These are phyloP conservation scores for Gobius niger DNA, from an alignment of 2,113 vertebrate genomes.

Conservation along the genomic window DNA sequence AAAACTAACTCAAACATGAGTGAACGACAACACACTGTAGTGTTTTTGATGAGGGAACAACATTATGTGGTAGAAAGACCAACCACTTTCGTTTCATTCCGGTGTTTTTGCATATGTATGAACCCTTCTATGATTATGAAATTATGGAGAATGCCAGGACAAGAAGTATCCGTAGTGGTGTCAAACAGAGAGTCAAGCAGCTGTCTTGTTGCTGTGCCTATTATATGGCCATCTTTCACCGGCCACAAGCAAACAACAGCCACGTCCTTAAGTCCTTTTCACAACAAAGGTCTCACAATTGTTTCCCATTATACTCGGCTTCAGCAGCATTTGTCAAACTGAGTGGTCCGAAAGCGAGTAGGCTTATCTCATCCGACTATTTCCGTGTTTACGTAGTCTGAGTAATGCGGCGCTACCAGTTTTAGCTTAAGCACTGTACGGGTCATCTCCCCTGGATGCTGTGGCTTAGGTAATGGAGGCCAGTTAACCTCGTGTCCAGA, in stretches of 20 bases:
- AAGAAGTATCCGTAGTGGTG: too few relatives aligned
- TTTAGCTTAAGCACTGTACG: constrained; percentile 38
- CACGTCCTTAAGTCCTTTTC: background rate
- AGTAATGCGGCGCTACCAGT: constrained; percentile 60
- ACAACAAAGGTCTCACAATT: background rate
- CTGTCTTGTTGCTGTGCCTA: too few relatives aligned
- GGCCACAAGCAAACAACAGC: background rate
- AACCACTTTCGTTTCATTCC: too few relatives aligned
- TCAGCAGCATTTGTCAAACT: background rate
- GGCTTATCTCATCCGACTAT: constrained; percentile 4
- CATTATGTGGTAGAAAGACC: too few relatives aligned
- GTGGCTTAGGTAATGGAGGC: constrained; percentile 43
- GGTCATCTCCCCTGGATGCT: constrained; percentile 51
- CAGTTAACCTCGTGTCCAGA: constrained; percentile 37
- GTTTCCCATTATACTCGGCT: background rate
- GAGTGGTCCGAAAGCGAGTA: constrained; percentile 2
- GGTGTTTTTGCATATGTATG: too few relatives aligned
- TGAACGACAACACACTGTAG: too few relatives aligned
- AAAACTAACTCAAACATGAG: too few relatives aligned
- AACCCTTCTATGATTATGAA: too few relatives aligned
- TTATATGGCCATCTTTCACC: too few relatives aligned
- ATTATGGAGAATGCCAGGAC: too few relatives aligned
- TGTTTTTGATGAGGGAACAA: too few relatives aligned
- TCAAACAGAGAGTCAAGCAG: too few relatives aligned
- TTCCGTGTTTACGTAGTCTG: constrained; percentile 45